phyloP scores from a whole-genome alignment of 2,113 vertebrate genomes.

The Otus sunia region DNA sequence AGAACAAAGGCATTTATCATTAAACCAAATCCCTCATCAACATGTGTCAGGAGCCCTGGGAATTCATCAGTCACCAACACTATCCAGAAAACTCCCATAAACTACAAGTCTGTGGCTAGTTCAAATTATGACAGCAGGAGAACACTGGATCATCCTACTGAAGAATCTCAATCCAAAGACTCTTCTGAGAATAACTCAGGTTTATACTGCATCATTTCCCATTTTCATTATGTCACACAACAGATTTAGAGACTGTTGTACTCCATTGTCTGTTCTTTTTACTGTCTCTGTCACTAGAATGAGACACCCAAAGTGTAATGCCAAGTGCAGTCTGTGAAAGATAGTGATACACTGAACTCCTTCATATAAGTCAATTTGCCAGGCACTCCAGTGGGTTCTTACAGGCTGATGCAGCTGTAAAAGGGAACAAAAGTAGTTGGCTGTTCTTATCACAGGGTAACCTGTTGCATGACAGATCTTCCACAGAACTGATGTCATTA shows the following conservation, averaged over 20 bases:
- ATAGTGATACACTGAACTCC: not conserved
- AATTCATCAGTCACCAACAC: not conserved
- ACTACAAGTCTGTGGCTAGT: not conserved
- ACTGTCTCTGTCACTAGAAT: not conserved
- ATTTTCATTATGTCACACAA: not conserved
- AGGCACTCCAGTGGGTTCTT: not conserved
- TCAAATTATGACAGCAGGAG: not conserved
- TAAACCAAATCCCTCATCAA: not conserved
- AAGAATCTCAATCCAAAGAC: not conserved
- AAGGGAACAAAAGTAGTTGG: not conserved
- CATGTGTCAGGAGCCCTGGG: not conserved
- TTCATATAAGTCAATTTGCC: constrained; percentile 33
- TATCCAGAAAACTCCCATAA: not conserved
- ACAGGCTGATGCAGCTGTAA: not conserved
- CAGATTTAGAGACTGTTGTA: constrained; percentile 24
- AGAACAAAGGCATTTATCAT: not conserved
- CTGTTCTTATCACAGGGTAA: not conserved
- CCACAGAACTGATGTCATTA: not conserved
- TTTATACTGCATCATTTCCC: not conserved
- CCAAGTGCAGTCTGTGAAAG: not conserved
- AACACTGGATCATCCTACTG: not conserved
- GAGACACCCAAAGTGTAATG: not conserved
- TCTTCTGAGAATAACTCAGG: not conserved
- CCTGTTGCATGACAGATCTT: not conserved
- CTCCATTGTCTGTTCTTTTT: constrained; percentile 11